These are phyloP conservation scores for Halocaridina rubra DNA, from an alignment of 2,888 invertebrate species.

Conservation along the genomic window DNA sequence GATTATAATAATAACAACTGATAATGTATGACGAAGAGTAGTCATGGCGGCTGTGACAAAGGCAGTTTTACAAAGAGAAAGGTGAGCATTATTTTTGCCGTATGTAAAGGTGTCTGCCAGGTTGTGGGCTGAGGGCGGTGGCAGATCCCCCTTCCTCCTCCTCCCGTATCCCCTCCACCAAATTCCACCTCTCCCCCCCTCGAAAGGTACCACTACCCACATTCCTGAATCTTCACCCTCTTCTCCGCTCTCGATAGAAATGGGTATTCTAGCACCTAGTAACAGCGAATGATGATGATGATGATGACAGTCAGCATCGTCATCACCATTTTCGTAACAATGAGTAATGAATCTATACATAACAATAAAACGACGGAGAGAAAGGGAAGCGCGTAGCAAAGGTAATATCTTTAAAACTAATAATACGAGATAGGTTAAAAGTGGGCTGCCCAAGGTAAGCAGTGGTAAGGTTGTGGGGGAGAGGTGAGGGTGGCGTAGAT, in stretches of 20 bases:
- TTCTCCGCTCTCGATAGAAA: too few relatives aligned
- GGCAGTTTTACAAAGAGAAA: neutral
- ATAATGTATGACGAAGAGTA: too few relatives aligned
- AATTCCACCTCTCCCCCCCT: constrained; percentile 1
- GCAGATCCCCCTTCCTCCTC: neutral
- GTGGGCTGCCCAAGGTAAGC: neutral
- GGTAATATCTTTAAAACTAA: too few relatives aligned
- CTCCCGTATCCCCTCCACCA: constrained; percentile 11
- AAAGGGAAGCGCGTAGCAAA: too few relatives aligned
- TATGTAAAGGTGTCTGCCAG: constrained; percentile 9
- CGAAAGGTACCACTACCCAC: constrained; percentile 8
- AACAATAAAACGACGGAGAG: too few relatives aligned
- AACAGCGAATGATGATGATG: constrained; percentile 2
- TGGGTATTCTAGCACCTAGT: too few relatives aligned
- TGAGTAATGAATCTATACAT: too few relatives aligned
- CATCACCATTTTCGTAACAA: too few relatives aligned
- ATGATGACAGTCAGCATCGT: neutral
- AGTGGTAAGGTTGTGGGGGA: neutral
- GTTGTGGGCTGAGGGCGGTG: constrained; percentile 4
- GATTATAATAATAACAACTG: too few relatives aligned
- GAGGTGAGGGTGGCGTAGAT: constrained; percentile 9
- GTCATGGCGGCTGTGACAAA: neutral
- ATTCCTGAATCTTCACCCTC: too few relatives aligned
- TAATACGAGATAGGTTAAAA: too few relatives aligned
- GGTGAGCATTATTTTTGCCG: neutral